phyloP scores from a whole-genome alignment of 2,888 invertebrate species.

The Entomobrya multifasciata region DNA sequence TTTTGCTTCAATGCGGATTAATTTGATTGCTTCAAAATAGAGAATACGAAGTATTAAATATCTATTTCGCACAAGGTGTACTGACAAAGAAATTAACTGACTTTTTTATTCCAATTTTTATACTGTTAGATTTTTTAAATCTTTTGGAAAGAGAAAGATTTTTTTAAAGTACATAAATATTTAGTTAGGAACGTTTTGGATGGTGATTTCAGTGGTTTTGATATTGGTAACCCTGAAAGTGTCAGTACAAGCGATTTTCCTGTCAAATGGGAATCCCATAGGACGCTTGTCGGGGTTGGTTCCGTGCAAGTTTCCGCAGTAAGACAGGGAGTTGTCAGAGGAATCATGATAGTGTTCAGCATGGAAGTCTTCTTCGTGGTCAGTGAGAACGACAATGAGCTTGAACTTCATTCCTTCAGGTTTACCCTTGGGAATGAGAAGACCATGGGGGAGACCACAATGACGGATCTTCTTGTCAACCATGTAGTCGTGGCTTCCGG shows the following conservation, averaged over 20 bases:
- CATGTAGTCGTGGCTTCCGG: slow-evolving; percentile 74
- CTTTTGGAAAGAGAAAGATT: background rate
- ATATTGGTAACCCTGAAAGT: slow-evolving; percentile 78
- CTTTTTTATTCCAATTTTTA: slow-evolving; percentile 43
- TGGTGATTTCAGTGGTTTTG: slow-evolving; percentile 77
- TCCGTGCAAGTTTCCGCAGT: slow-evolving; percentile 82
- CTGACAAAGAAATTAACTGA: no score
- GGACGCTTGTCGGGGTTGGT: slow-evolving; percentile 85
- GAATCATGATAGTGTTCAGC: slow-evolving; percentile 83
- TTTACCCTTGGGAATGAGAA: slow-evolving; percentile 87
- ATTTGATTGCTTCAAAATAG: no score
- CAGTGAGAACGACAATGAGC: slow-evolving; percentile 84
- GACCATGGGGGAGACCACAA: slow-evolving; percentile 87
- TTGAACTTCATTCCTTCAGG: slow-evolving; percentile 86
- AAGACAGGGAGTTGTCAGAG: slow-evolving; percentile 83
- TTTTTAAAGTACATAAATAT: background rate
- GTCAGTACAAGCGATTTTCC: slow-evolving; percentile 83
- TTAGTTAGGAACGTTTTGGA: slow-evolving; percentile 77
- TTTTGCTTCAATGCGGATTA: no score
- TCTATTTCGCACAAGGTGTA: no score
- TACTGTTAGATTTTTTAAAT: slow-evolving; percentile 46
- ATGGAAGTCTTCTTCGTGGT: slow-evolving; percentile 83
- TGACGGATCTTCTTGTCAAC: slow-evolving; percentile 82
- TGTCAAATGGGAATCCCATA: slow-evolving; percentile 89
- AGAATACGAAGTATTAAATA: no score